A percentile compares a stretch with the other conserved stretches of the same genome.
These are phyloP conservation scores for Pheosia tremula DNA, from an alignment of 2,888 invertebrate species.

Conservation along the genomic window DNA sequence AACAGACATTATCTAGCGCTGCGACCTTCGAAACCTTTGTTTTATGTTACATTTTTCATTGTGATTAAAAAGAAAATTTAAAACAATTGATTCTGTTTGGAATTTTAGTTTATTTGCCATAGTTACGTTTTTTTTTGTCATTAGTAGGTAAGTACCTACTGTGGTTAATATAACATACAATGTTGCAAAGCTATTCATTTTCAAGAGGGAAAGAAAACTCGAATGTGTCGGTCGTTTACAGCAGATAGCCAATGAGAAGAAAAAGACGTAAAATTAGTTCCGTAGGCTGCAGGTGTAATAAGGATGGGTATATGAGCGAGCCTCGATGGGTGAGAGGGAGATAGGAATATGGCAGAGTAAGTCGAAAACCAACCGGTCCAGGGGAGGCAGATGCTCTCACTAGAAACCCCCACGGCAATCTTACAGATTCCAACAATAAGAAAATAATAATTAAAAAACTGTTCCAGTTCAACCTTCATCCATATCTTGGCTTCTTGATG, in stretches of 20 bases:
- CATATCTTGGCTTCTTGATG: slow-evolving; percentile 37
- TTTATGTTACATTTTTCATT: slow-evolving; percentile 34
- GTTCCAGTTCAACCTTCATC: slow-evolving; percentile 47
- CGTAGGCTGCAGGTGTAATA: slow-evolving; percentile 61
- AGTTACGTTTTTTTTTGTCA: slow-evolving; percentile 10
- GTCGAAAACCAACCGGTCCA: slow-evolving; percentile 77
- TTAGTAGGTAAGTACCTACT: background rate
- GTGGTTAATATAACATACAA: slow-evolving; percentile 35
- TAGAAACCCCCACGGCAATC: slow-evolving; percentile 75
- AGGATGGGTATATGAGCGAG: slow-evolving; percentile 45
- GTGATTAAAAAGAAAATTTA: slow-evolving; percentile 15
- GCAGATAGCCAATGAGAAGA: slow-evolving; percentile 69
- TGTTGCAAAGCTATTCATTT: slow-evolving; percentile 46
- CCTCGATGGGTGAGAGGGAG: slow-evolving; percentile 52
- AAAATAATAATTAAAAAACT: slow-evolving; percentile 72
- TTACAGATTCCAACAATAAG: slow-evolving; percentile 73
- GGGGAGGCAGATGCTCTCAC: slow-evolving; percentile 77
- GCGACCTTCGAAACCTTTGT: slow-evolving; percentile 47
- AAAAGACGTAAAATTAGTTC: slow-evolving; percentile 80
- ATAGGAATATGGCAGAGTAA: slow-evolving; percentile 53
- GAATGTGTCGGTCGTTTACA: slow-evolving; percentile 57
- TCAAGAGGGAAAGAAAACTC: slow-evolving; percentile 52
- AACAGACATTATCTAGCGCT: slow-evolving; percentile 59
- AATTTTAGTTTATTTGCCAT: slow-evolving; percentile 23
- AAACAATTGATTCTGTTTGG: slow-evolving; percentile 12